These are phyloP conservation scores for Hemaris fuciformis DNA, from an alignment of 2,888 invertebrate genomes.

Conservation along the genomic window DNA sequence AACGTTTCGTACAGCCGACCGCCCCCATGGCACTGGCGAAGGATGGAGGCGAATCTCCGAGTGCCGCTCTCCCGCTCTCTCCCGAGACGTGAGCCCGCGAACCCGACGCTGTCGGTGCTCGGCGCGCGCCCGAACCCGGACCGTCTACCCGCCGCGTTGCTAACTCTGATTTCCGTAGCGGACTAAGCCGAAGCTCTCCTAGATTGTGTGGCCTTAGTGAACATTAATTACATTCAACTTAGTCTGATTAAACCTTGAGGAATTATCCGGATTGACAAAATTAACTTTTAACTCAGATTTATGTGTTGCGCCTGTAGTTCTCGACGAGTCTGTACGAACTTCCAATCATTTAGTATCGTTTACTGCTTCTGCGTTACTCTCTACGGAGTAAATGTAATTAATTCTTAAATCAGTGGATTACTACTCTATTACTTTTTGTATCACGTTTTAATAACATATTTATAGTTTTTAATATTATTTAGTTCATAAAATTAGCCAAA, in stretches of 20 bases:
- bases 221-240: slow-evolving; percentile 81
- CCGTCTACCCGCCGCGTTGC: slow-evolving; percentile 35
- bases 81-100: slow-evolving; percentile 23
- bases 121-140: slow-evolving; percentile 16
- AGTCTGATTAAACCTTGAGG: slow-evolving; percentile 81
- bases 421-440: neutral
- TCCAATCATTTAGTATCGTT: slow-evolving; percentile 8
- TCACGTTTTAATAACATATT: neutral
- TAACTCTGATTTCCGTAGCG: slow-evolving; percentile 63
- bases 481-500: no score
- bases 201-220: slow-evolving; percentile 79
- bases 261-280: slow-evolving; percentile 81
- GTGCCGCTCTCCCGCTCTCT: slow-evolving; percentile 22
- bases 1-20: slow-evolving; percentile 57
- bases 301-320: slow-evolving; percentile 39
- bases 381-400: neutral
- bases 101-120: slow-evolving; percentile 19
- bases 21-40: slow-evolving; percentile 61
- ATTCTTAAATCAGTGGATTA: neutral
- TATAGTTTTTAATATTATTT: neutral
- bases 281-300: slow-evolving; percentile 81
- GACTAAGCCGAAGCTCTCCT: slow-evolving; percentile 75
- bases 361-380: slow-evolving; percentile 1
- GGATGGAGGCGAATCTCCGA: slow-evolving; percentile 20
- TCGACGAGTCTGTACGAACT: neutral